Base-by-base conservation (phyloP, 2,888 invertebrate species). In the Drosophila eohydei region DNA sequence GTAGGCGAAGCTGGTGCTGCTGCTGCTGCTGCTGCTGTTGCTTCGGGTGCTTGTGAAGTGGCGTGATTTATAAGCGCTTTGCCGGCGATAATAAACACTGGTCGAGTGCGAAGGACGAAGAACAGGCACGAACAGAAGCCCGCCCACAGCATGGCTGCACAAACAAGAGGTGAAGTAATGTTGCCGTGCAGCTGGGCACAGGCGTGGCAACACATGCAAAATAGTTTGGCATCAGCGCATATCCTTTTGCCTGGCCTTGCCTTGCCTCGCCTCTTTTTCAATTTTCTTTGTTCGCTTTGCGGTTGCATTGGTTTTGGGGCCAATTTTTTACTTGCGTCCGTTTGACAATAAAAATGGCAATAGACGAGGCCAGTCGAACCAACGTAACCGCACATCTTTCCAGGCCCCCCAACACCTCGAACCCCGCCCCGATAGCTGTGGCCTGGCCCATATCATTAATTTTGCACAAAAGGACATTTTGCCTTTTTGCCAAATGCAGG, bases 261-360 rank as follows among this genome's bases (percentile, higher is more conserved):
- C 11, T 2, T 5, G 30, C 11, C 48, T 26, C 41, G 60, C 36
- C 61, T 43, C 30, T 65, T 74, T 82, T 83, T 83, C 88, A 85
- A 85, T 88, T 85, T 88, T 74, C 83, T 74, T 83, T 83, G 88
- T 85, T 80, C 83, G 71, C 52, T 78, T 84, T 84, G 88, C 60
- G 73, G 67, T 55, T 71, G 80, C 66, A 77, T 62, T 71, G 69
- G 71, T 56, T 67, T 83, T 66, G 65, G 65, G 79, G 65, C 59
- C 61, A 63, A 62, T 75, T 83, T 88, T 88, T 80, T 85, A 74
- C 72, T 78, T 52, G 71, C 80, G 56, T 71, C 58, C 71, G 83
- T 74, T 80, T 80, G 88, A 84, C 88, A 84, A 84, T 84, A 84
- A 84, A 88, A 88, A 84, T 70, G 83, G 83, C 74, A 86, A 86